phyloP scores from a whole-genome alignment of 2,113 vertebrate genomes.

The Megaceryle maxima region DNA sequence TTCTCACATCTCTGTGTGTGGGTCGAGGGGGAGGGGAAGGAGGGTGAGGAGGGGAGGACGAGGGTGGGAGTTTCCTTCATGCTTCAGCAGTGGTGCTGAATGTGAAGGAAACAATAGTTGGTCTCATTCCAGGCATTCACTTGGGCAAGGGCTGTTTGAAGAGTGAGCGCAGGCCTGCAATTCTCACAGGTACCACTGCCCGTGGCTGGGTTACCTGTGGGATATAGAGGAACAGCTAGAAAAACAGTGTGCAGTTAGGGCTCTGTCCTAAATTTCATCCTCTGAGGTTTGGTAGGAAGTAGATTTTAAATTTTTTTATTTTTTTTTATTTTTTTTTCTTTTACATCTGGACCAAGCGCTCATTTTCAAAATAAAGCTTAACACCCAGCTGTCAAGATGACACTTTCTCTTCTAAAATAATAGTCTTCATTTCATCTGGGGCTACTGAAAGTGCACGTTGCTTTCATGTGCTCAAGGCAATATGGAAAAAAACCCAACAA shows the following conservation, averaged over 20 bases:
- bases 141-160: background rate
- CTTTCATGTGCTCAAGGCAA: background rate
- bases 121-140: constrained; percentile 48
- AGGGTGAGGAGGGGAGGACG: constrained; percentile 32
- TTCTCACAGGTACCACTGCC: constrained; percentile 27
- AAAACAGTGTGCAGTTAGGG: background rate
- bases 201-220: background rate
- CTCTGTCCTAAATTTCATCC: background rate
- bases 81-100: constrained; percentile 69
- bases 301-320: background rate
- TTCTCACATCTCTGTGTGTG: constrained; percentile 65
- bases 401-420: background rate
- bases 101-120: constrained; percentile 61
- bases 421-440: background rate
- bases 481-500: background rate
- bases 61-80: constrained; percentile 66
- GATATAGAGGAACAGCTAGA: accelerated
- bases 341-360: background rate
- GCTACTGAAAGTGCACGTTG: background rate
- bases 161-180: background rate
- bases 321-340: background rate
- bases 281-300: background rate
- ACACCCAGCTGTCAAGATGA: background rate
- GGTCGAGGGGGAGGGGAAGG: constrained; percentile 38
- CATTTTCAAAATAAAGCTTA: background rate